phyloP scores from a whole-genome alignment of 2,797 vertebrate species.

The Cynodonichthys magdalenae region DNA sequence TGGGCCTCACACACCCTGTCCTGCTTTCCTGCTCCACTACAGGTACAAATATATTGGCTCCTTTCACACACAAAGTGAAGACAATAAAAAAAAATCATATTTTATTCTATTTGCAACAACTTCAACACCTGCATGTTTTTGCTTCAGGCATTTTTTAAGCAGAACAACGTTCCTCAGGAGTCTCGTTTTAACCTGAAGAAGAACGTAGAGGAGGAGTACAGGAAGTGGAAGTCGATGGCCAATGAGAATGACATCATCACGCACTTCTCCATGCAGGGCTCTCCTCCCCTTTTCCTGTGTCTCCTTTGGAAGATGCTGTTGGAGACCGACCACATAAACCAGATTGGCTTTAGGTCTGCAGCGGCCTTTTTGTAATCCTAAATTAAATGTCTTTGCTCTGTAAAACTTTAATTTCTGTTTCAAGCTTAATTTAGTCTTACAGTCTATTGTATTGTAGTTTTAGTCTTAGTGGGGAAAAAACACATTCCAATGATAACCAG shows the following conservation, averaged over 20 bases:
- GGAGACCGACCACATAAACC: slow-evolving; percentile 97
- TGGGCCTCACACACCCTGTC: slow-evolving; percentile 98
- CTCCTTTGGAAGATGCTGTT: slow-evolving; percentile 99
- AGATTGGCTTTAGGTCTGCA: slow-evolving; percentile 86
- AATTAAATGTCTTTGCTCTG: background rate
- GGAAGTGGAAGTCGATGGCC: slow-evolving; percentile 99
- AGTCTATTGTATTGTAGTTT: too few species aligned
- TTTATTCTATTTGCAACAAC: too few species aligned
- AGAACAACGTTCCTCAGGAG: slow-evolving; percentile 98
- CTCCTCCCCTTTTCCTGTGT: slow-evolving; percentile 94
- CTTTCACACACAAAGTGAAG: background rate
- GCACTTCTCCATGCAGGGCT: slow-evolving; percentile 94
- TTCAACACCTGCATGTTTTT: background rate
- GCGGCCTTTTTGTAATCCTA: background rate
- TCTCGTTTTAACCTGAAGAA: slow-evolving; percentile 99
- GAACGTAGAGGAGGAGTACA: slow-evolving; percentile 98
- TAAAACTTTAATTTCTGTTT: too few species aligned
- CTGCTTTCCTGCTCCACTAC: slow-evolving; percentile 96
- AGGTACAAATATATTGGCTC: slow-evolving; percentile 70
- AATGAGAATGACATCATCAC: slow-evolving; percentile 97
- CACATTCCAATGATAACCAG: too few species aligned
- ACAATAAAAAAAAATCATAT: background rate
- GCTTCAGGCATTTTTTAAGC: slow-evolving; percentile 94
- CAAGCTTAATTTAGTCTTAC: too few species aligned
- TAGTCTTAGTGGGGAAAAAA: too few species aligned